These are phyloP conservation scores for Rhopilema esculentum DNA, from an alignment of 30 jellyfish, hydroid and myxozoan genomes.

Conservation along the genomic window DNA sequence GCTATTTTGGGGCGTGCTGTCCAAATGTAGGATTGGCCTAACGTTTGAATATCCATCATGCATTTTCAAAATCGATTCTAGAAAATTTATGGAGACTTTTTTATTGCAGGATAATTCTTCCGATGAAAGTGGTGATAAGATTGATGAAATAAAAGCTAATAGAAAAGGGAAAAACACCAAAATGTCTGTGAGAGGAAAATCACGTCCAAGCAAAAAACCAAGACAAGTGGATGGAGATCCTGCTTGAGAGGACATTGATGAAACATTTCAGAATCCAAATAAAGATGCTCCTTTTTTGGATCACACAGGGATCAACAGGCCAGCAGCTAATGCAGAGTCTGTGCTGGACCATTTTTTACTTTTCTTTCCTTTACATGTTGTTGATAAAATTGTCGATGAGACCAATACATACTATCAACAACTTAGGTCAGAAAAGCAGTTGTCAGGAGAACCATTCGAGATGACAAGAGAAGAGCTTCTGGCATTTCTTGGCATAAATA, in stretches of 20 bases:
- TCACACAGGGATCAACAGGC: constrained; percentile 2
- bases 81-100: neutral
- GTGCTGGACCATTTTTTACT: constrained; percentile 1
- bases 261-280: constrained; percentile 13
- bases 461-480: constrained; percentile 23
- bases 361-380: neutral
- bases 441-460: too few species aligned
- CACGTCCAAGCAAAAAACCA: neutral
- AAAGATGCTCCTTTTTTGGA: neutral
- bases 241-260: neutral
- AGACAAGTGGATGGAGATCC: neutral
- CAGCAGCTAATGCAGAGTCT: constrained; percentile 15
- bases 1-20: neutral
- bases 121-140: neutral
- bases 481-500: constrained; percentile 56
- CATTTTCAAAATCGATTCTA: neutral
- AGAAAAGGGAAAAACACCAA: neutral
- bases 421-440: too few species aligned
- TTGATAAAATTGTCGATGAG: neutral
- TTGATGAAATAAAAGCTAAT: neutral
- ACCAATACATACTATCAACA: too few species aligned
- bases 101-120: neutral
- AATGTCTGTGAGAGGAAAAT: neutral
- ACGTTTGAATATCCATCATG: neutral
- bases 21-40: neutral